phyloP scores from a whole-genome alignment of 2,888 invertebrate genomes.

The Limnephilus auricula region DNA sequence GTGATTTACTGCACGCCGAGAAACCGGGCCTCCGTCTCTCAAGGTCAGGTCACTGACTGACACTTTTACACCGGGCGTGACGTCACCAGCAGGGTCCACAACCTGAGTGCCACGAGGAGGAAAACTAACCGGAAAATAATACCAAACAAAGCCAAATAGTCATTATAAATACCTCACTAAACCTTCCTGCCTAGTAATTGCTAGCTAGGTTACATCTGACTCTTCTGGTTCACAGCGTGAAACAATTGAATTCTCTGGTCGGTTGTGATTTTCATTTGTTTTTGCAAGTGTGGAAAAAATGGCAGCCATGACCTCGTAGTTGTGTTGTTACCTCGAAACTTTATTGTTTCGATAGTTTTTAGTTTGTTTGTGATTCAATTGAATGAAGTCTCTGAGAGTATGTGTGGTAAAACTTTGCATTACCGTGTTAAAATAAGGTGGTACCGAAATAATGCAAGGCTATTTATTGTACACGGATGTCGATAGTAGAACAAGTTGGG shows the following conservation, averaged over 20 bases:
- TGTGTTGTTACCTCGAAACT: not conserved
- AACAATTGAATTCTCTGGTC: not conserved
- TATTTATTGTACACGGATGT: too few species aligned
- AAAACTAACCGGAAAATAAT: constrained; percentile 29
- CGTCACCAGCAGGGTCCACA: constrained; percentile 13
- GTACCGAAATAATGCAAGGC: too few species aligned
- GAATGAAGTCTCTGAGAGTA: not conserved
- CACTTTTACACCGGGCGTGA: not conserved
- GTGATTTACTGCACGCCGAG: not conserved
- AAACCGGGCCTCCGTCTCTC: constrained; percentile 14
- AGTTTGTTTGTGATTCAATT: not conserved
- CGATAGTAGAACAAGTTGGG: too few species aligned
- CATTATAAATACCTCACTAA: not conserved
- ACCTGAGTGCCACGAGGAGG: constrained; percentile 34
- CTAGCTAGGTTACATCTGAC: not conserved
- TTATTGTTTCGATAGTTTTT: not conserved
- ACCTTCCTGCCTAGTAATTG: not conserved
- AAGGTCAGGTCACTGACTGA: constrained; percentile 41
- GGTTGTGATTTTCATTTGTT: not conserved
- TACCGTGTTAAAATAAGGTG: too few species aligned
- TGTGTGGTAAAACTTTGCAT: too few species aligned
- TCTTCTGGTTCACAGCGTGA: constrained; percentile 2
- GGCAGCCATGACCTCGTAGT: not conserved
- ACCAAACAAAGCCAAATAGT: not conserved
- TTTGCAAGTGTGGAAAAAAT: not conserved